Evolutionary conservation across 1,140 invertebrate species (phyloP).

Genomic region (Drosophila nikananu): DNA sequence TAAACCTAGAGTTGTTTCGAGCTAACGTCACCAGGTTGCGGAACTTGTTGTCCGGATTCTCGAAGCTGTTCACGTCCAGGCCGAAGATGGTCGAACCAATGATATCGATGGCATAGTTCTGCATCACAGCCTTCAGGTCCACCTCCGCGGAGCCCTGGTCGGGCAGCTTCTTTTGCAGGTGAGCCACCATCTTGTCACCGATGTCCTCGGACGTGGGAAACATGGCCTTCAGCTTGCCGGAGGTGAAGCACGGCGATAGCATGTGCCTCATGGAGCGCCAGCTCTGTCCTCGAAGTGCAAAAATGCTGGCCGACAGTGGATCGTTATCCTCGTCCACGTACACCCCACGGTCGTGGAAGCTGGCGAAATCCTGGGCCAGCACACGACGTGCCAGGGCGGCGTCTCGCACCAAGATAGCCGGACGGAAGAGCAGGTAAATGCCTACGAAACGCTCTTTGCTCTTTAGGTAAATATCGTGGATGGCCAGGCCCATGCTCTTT

Average conservation of each 20-base stretch:
- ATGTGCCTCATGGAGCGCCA: constrained; percentile 87
- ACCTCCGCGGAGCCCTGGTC: constrained; percentile 51
- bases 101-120: constrained; percentile 75
- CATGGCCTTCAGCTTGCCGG: constrained; percentile 87
- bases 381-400: constrained; percentile 85
- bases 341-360: constrained; percentile 85
- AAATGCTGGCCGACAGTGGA: constrained; percentile 84
- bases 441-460: constrained; percentile 72
- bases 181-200: constrained; percentile 77
- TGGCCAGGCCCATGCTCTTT: constrained; percentile 67
- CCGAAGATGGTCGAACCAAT: constrained; percentile 77
- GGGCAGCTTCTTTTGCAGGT: constrained; percentile 55
- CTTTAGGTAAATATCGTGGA: constrained; percentile 66
- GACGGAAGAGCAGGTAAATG: constrained; percentile 80
- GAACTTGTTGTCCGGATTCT: constrained; percentile 74
- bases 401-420: constrained; percentile 85
- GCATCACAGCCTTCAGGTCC: constrained; percentile 60
- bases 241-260: constrained; percentile 87
- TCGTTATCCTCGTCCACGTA: constrained; percentile 80
- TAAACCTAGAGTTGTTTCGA: constrained; percentile 22
- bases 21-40: constrained; percentile 32
- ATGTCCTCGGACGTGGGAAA: constrained; percentile 85
- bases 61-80: constrained; percentile 71
- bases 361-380: constrained; percentile 85
- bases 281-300: constrained; percentile 85